Percentiles rank a stretch among this genome's conserved stretches.
Evolutionary conservation across 2,888 invertebrate genomes (phyloP).

Genomic region (Sussaba pulchella): DNA sequence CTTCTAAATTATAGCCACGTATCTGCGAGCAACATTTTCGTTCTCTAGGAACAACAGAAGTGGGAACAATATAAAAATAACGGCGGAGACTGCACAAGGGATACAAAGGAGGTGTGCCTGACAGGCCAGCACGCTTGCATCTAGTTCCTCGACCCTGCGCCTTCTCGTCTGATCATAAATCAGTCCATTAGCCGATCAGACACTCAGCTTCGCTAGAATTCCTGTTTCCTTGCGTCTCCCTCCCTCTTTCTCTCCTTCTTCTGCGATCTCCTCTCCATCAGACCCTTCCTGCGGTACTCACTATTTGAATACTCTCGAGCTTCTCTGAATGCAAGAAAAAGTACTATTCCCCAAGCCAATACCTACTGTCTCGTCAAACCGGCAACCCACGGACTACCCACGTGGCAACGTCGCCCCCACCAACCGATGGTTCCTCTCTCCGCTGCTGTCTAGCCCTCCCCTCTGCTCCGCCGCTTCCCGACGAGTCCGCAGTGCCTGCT

Average conservation of each 20-base stretch:
- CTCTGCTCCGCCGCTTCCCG: conserved; percentile 3
- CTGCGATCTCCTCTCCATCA: background rate
- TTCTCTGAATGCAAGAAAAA: conserved; percentile 13
- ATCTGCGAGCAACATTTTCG: conserved; percentile 5
- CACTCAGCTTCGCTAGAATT: conserved; percentile 43
- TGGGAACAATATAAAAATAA: conserved; percentile 3
- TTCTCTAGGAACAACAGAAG: too few relatives aligned
- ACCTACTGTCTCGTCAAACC: background rate
- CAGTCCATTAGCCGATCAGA: conserved; percentile 70
- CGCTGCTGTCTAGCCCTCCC: conserved; percentile 34
- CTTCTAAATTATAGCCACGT: conserved; percentile 1
- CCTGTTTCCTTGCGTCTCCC: conserved; percentile 3
- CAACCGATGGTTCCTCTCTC: conserved; percentile 18
- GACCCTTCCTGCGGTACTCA: conserved; percentile 21
- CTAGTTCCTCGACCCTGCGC: conserved; percentile 53
- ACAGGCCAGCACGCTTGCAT: conserved; percentile 42
- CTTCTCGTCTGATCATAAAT: conserved; percentile 64
- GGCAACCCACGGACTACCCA: conserved; percentile 32
- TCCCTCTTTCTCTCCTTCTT: background rate
- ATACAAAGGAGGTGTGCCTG: conserved; percentile 33
- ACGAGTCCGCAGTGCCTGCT: conserved; percentile 55
- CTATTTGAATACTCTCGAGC: conserved; percentile 66
- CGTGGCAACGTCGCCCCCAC: conserved; percentile 65
- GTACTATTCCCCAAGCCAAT: background rate
- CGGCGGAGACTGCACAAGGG: conserved; percentile 2